phyloP scores from a whole-genome alignment of 2,113 vertebrate species.

The Motacilla tschutschensis region DNA sequence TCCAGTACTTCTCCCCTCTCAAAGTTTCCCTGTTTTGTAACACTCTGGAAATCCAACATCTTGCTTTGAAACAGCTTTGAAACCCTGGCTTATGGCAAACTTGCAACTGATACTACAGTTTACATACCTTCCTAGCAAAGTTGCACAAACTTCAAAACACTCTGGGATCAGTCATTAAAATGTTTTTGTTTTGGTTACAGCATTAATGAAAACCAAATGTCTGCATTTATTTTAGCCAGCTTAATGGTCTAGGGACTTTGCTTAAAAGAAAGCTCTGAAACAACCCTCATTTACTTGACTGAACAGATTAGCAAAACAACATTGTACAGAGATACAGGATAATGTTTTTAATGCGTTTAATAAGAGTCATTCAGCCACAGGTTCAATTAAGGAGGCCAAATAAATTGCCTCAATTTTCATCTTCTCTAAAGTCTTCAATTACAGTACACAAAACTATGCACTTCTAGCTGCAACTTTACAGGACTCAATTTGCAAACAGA shows the following conservation, averaged over 20 bases:
- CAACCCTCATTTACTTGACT: constrained; percentile 49
- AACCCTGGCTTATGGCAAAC: constrained; percentile 59
- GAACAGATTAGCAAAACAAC: constrained; percentile 33
- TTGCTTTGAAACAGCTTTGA: constrained; percentile 63
- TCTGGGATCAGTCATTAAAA: constrained; percentile 72
- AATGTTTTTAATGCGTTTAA: constrained; percentile 37
- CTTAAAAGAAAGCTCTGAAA: constrained; percentile 55
- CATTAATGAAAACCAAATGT: constrained; percentile 78
- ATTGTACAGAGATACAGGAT: background rate
- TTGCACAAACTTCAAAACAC: constrained; percentile 76
- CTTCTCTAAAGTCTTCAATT: constrained; percentile 9
- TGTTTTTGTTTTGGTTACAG: constrained; percentile 76
- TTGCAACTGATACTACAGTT: constrained; percentile 71
- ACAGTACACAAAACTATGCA: background rate
- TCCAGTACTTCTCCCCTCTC: constrained; percentile 10
- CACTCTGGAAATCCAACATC: constrained; percentile 49
- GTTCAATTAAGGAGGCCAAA: constrained; percentile 53
- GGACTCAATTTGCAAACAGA: background rate
- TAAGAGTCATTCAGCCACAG: constrained; percentile 21
- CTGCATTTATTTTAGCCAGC: constrained; percentile 61
- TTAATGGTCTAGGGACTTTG: constrained; percentile 65
- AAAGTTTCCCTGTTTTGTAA: background rate
- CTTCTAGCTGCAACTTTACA: background rate
- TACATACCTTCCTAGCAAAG: constrained; percentile 73
- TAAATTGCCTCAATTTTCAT: constrained; percentile 37